Percentiles rank a stretch among this genome's conserved stretches.
phyloP scores from a whole-genome alignment of 2,797 vertebrate genomes.

The Merluccius polli region DNA sequence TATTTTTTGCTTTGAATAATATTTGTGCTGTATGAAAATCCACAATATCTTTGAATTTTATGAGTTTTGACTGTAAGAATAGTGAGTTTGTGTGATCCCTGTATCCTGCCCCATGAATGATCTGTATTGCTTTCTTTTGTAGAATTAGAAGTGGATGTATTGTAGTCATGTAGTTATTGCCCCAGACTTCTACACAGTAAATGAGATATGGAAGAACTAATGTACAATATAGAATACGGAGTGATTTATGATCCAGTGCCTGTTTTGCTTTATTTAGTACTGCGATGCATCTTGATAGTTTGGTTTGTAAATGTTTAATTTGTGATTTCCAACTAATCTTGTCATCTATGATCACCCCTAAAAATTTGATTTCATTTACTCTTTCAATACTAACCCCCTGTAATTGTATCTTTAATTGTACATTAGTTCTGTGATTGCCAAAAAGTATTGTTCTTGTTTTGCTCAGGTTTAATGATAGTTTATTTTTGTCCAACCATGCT shows the following conservation, averaged over 20 bases:
- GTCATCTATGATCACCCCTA: neutral
- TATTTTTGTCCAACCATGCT: neutral
- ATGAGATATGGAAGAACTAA: too few relatives aligned
- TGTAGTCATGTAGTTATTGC: neutral
- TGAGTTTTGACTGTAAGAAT: neutral
- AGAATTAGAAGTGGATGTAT: neutral
- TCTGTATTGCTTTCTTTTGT: neutral
- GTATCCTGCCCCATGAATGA: neutral
- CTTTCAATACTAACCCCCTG: neutral
- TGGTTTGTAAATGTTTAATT: neutral
- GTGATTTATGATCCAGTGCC: neutral
- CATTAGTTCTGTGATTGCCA: neutral
- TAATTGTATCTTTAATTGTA: neutral
- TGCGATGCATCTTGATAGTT: neutral
- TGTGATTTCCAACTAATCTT: neutral
- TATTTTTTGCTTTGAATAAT: neutral
- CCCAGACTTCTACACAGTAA: too few relatives aligned
- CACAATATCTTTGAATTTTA: conserved; percentile 2
- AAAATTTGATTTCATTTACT: neutral
- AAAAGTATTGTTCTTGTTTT: neutral
- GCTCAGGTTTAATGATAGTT: neutral
- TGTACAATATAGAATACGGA: too few relatives aligned
- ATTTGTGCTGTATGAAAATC: neutral
- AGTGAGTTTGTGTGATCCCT: neutral
- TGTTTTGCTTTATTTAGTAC: neutral